Conservation (phyloP, 2,797 vertebrate genomes). For the Poecile montanus region DNA sequence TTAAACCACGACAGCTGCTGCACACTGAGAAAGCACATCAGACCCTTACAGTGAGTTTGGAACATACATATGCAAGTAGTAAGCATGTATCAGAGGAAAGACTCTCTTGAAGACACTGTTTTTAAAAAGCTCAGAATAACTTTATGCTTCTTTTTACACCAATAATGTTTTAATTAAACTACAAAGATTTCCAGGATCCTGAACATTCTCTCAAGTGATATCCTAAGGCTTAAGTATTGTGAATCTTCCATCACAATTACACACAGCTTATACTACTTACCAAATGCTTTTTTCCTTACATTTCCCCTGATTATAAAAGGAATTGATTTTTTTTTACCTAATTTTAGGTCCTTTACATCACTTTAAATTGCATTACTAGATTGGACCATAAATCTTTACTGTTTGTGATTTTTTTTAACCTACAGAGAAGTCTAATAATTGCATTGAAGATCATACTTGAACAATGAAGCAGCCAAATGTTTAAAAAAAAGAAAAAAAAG, state of each 20-base stretch:
- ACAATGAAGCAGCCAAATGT: neutral
- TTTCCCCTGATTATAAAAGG: neutral
- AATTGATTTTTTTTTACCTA: conserved; percentile 14
- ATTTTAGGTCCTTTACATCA: neutral
- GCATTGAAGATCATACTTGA: neutral
- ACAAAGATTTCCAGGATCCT: neutral
- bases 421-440: neutral
- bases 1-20: neutral
- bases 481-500: neutral
- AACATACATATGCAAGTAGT: neutral
- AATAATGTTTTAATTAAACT: neutral
- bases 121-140: neutral
- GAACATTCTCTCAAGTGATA: neutral
- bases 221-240: neutral
- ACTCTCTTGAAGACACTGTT: neutral
- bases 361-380: neutral
- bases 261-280: neutral
- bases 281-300: conserved; percentile 5
- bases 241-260: neutral
- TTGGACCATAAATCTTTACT: neutral
- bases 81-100: neutral
- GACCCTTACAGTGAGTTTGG: neutral
- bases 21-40: neutral
- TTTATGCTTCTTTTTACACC: neutral
- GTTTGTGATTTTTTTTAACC: neutral